A percentile compares a stretch with the other conserved stretches of the same genome.
These are phyloP conservation scores for Ceratina japonica DNA, from an alignment of 1,140 invertebrate species.

Conservation along the genomic window DNA sequence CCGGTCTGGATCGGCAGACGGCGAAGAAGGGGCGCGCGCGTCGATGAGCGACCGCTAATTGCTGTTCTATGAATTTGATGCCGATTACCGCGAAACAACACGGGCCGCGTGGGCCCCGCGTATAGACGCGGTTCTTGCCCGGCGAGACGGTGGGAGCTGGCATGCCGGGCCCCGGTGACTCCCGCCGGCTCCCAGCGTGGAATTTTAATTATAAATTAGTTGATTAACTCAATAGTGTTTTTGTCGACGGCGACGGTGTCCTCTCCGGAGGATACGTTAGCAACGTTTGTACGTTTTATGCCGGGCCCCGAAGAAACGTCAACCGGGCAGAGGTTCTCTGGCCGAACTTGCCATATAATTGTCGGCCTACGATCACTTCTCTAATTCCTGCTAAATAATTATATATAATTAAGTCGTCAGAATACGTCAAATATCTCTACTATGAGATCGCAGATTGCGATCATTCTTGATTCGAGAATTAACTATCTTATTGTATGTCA, in stretches of 20 bases:
- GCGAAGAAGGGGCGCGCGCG: constrained; percentile 22
- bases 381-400: background rate
- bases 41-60: constrained; percentile 72
- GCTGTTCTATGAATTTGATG: constrained; percentile 79
- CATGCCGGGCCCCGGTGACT: constrained; percentile 23
- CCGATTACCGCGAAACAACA: constrained; percentile 76
- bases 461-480: too few species aligned
- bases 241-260: constrained; percentile 74
- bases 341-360: background rate
- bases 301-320: constrained; percentile 59
- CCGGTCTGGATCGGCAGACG: constrained; percentile 38
- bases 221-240: constrained; percentile 81
- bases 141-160: constrained; percentile 46
- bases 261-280: constrained; percentile 48
- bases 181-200: constrained; percentile 68
- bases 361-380: background rate
- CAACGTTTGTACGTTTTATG: constrained; percentile 39
- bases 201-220: constrained; percentile 81
- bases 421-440: too few species aligned
- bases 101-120: constrained; percentile 46
- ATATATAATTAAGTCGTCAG: too few species aligned
- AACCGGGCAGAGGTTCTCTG: constrained; percentile 69
- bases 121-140: constrained; percentile 67
- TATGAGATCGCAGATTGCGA: too few species aligned
- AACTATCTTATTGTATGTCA: too few species aligned